phyloP scores from a whole-genome alignment of 1,140 invertebrate species.

The Liolophura sinensis region DNA sequence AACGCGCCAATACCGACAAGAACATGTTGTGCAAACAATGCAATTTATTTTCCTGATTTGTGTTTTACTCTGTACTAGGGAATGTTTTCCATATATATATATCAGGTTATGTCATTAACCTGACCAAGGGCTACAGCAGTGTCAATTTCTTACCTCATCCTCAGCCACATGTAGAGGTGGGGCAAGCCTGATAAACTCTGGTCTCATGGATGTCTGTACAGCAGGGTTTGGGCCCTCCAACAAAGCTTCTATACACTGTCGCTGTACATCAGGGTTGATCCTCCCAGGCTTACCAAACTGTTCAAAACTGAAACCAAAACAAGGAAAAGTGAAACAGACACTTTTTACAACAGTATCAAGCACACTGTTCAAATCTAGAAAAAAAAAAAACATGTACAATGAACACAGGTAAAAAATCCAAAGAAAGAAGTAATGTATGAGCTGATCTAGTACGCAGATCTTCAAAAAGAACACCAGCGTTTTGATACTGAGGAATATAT shows the following conservation, averaged over 20 bases:
- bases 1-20: no score
- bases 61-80: no score
- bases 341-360: no score
- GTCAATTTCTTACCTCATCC: conserved; percentile 68
- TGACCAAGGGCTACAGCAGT: no score
- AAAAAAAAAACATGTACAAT: not conserved
- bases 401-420: no score
- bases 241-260: conserved; percentile 62
- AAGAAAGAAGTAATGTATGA: conserved; percentile 8
- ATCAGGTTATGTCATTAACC: no score
- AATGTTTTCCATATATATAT: no score
- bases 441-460: no score
- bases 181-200: conserved; percentile 77
- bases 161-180: conserved; percentile 78
- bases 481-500: no score
- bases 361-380: not conserved
- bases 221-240: conserved; percentile 60
- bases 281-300: conserved; percentile 50
- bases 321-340: conserved; percentile 1
- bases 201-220: conserved; percentile 67
- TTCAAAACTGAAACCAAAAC: conserved; percentile 41
- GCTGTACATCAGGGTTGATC: conserved; percentile 59
- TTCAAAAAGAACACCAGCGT: no score
- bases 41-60: no score
- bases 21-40: no score